Conservation (phyloP, 2,113 vertebrate species). For the Microcebus griseorufus region DNA sequence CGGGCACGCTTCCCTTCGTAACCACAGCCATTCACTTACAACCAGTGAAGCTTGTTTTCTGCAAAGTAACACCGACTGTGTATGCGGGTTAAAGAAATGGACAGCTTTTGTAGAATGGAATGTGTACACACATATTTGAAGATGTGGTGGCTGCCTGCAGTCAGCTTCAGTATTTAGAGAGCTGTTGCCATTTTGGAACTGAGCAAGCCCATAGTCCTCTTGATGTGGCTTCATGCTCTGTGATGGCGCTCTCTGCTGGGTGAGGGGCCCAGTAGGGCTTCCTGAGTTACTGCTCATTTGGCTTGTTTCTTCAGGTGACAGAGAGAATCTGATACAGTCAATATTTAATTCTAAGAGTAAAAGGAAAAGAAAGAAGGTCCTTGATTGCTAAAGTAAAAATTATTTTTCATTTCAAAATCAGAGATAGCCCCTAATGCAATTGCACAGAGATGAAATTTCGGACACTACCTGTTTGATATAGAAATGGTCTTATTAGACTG, state of each 20-base stretch:
- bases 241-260: not conserved
- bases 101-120: not conserved
- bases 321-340: not conserved
- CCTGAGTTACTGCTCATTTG: not conserved
- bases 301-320: not conserved
- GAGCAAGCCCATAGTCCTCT: not conserved
- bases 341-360: not conserved
- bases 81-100: not conserved
- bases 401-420: slow-evolving; percentile 30
- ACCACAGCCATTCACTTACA: not conserved
- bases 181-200: not conserved
- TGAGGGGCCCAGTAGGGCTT: not conserved
- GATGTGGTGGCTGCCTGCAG: not conserved
- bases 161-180: not conserved
- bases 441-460: not conserved
- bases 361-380: not conserved
- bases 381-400: not conserved
- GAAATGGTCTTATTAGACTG: not conserved
- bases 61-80: not conserved
- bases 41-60: accelerated
- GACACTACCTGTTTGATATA: not conserved
- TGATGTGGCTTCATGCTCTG: not conserved
- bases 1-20: not conserved
- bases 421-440: not conserved
- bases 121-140: not conserved